Base-by-base conservation (phyloP, 2,797 vertebrate species). In the Tenualosa thibaudeaui region DNA sequence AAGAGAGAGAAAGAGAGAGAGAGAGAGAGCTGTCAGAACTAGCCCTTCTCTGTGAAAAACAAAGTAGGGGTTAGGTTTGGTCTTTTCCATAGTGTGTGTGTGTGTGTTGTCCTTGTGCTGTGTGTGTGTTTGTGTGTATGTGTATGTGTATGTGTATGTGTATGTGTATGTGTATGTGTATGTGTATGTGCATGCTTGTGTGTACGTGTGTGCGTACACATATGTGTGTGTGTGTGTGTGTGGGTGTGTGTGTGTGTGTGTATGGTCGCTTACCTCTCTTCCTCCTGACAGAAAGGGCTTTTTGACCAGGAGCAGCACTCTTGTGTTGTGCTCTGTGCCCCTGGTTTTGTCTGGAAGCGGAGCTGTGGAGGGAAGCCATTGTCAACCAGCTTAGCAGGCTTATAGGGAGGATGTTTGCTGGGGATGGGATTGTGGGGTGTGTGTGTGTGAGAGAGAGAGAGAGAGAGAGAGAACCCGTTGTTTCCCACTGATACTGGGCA, bases 371-470 rank as follows among this genome's bases (percentile, higher is more conserved):
- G 49, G 31, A 43, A 81, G 12, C 7, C 81, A 62, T 84, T 31
- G 82, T 81, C 51, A 82, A 82, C 81, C 43, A 87, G 26, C 83
- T 86, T 83, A 81, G 56, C 50, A 46, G 50, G 46, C 31, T 87
- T 81, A 81, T 43, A 3, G 7, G 83, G 58, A 86, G 85, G 68
- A 58, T 71, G 62, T 85, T 85, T 78, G 82, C 19, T 17, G 31
- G 65, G 26, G 65, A 37, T 31, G 26, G 60, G 60, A 19, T 54
- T 5, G 50, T 3, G 65, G 9, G 65, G 12, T 81, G 40, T 62
- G 60, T 62, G 58, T 62, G 58, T 62, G 58, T 62, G 58, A 53
- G 51, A 53, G 51, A 53, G 51, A 3, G 51, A 15, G 51, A 53
- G 51, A 53, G 12, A 53, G 12, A 53, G 51, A 13, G 12, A 53